These are phyloP conservation scores for Acrobasis consociella DNA, from an alignment of 2,888 invertebrate species.

Conservation along the genomic window DNA sequence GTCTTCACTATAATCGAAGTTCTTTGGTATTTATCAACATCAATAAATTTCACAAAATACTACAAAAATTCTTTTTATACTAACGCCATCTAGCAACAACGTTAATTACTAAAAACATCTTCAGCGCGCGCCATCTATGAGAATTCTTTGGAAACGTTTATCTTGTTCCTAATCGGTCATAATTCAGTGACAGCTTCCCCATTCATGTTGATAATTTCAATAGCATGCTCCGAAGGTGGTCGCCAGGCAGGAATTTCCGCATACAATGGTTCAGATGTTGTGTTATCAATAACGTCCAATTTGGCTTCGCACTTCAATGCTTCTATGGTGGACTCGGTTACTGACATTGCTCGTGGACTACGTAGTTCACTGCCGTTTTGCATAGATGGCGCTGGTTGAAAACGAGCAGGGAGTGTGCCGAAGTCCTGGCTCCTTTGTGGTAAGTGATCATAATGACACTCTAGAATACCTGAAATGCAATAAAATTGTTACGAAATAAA, in stretches of 20 bases:
- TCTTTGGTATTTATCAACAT: slow-evolving; percentile 11
- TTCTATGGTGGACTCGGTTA: slow-evolving; percentile 70
- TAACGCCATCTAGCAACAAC: neutral
- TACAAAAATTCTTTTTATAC: neutral
- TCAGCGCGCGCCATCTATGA: slow-evolving; percentile 52
- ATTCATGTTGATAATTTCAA: slow-evolving; percentile 69
- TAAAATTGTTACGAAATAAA: slow-evolving; percentile 34
- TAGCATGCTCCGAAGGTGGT: slow-evolving; percentile 73
- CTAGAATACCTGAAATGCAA: slow-evolving; percentile 68
- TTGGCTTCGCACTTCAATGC: slow-evolving; percentile 73
- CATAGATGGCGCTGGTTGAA: slow-evolving; percentile 65
- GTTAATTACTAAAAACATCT: neutral
- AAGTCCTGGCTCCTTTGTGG: slow-evolving; percentile 69
- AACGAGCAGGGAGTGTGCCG: slow-evolving; percentile 50
- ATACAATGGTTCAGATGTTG: slow-evolving; percentile 84
- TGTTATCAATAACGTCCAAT: slow-evolving; percentile 64
- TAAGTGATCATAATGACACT: slow-evolving; percentile 85
- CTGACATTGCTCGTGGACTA: slow-evolving; percentile 50
- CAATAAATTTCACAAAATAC: slow-evolving; percentile 17
- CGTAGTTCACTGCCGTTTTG: slow-evolving; percentile 52
- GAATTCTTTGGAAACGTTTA: slow-evolving; percentile 3
- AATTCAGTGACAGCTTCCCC: slow-evolving; percentile 80
- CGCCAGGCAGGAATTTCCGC: slow-evolving; percentile 85
- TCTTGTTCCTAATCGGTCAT: slow-evolving; percentile 49
- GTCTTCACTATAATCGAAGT: slow-evolving; percentile 4